Evolutionary conservation across 2,113 vertebrate species (phyloP).

Genomic region (Gymnogyps californianus): DNA sequence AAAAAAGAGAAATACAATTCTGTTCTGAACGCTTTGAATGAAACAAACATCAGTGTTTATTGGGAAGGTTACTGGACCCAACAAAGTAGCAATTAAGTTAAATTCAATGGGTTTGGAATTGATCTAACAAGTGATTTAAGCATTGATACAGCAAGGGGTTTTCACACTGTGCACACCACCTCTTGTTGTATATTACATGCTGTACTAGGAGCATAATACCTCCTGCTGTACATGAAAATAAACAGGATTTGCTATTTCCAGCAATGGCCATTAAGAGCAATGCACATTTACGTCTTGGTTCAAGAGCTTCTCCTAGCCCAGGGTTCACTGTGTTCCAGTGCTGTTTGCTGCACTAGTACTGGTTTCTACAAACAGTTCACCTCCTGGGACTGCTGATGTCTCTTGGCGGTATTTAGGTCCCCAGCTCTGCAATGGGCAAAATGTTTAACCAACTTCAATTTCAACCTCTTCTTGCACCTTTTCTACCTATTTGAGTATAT

Average conservation of each 20-base stretch:
- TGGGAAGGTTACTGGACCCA: background rate
- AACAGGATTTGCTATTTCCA: background rate
- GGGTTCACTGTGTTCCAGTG: background rate
- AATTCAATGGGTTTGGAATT: background rate
- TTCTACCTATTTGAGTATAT: background rate
- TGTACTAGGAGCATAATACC: background rate
- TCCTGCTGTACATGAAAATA: background rate
- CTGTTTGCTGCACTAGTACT: background rate
- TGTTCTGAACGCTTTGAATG: background rate
- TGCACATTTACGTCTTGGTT: rapidly evolving
- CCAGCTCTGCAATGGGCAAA: background rate
- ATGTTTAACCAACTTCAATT: background rate
- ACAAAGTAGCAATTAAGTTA: background rate
- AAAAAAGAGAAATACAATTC: background rate
- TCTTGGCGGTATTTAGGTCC: background rate
- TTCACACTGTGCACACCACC: background rate
- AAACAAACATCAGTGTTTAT: background rate
- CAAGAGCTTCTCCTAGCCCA: background rate
- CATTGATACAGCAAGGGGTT: background rate
- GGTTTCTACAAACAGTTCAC: background rate
- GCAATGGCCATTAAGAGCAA: background rate
- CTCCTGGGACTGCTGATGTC: background rate
- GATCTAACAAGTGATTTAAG: background rate
- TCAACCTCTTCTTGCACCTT: background rate
- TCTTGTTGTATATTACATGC: background rate